Base-by-base conservation (phyloP, 2,113 vertebrate genomes). In the Ranitomeya variabilis region DNA sequence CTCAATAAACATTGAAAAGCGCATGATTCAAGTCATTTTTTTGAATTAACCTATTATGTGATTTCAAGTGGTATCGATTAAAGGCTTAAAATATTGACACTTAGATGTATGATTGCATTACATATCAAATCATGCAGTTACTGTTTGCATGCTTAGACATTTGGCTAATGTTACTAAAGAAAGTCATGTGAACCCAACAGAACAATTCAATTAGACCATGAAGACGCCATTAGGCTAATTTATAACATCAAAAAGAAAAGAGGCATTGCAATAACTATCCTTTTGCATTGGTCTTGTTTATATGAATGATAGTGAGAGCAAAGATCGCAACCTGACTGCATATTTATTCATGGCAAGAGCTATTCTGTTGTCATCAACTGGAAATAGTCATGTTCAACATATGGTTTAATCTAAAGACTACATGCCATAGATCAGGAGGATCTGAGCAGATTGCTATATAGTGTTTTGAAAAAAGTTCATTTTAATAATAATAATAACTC, bases 1-100 rank as follows among this genome's bases (percentile, higher is more conserved):
- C 76, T 80, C 74, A 80, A 80, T 80, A 80, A 87, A 87, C 74
- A 80, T 54, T 60, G 73, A 86, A 85, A 57, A 23, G 66, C 51
- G 18, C 54, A 77, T 77, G 60, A 86, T 86, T 77, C 18, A 77
- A 86, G 45, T 64, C 37, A 62, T 64, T 86, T 45, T 73, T 77
- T 15, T 6, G 57, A 86, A 64, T 64, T 60, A 78, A 64, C 73
- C 26, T 82, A 57, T 81, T 37, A 62, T 37, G 23, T 13, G 21
- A 57, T 62, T 64, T 37, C 31, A 81, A 31, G 18, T 62, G 18
- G 0, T 45, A 54, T 19, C 9, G 18, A 52, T 59, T 59, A 15
- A 15, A 4, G 19, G 26, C 54, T 31, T 80, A n/a, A 59, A 16
- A 57, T 80, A 80, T 80, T 8, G 54, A 80, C n/a, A 31, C 26